Evolutionary conservation across 2,888 invertebrate genomes (phyloP), one percentile per base, ranked within the genome.

Genomic region (Gasteruption jaculator): DNA sequence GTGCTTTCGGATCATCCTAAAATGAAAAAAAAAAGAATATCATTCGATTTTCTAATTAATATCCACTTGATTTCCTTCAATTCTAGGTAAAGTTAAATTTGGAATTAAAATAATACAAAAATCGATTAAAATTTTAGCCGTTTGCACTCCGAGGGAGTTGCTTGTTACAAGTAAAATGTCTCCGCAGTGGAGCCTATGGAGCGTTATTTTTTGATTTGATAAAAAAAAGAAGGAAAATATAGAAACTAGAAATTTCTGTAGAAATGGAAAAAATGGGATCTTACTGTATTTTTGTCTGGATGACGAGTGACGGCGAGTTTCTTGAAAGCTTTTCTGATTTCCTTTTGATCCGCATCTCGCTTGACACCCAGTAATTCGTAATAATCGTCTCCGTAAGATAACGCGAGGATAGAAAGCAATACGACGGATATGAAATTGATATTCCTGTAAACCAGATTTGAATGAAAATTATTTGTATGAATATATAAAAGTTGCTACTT

Each of bases 301-400:
- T 88, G 88, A 52, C 79, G 75, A 40, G 77, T 77, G 2, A 88
- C 74, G 0, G 86, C 88, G 31, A 87, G 63, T 63, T 83, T 85
- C 63, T 89, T 89, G 63, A 86, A 88, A 5, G 86, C 86, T 64
- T 80, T 82, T 46, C 85, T 73, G 41, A 88, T 86, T 61, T 86
- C 85, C 52, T 80, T 77, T 33, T 77, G 75, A 41, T 81, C 77
- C 2, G 87, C 84, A 58, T 80, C 77, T 69, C 79, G 80, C 1
- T 76, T 68, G 10, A 88, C 72, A 7, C 82, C 83, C 18, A 88
- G 72, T 32, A 86, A 67, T 54, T 83, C 77, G 62, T 88, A 88
- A 65, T 76, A 82, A 65, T 82, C 80, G 33, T 72, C 66, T 18
- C 57, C 63, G 18, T 39, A 48, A n/a, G 52, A 48, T 8, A 53